Evolutionary conservation across 2,113 vertebrate genomes (phyloP), one percentile per base, ranked within the genome.

Genomic region (Aspiorhynchus laticeps): DNA sequence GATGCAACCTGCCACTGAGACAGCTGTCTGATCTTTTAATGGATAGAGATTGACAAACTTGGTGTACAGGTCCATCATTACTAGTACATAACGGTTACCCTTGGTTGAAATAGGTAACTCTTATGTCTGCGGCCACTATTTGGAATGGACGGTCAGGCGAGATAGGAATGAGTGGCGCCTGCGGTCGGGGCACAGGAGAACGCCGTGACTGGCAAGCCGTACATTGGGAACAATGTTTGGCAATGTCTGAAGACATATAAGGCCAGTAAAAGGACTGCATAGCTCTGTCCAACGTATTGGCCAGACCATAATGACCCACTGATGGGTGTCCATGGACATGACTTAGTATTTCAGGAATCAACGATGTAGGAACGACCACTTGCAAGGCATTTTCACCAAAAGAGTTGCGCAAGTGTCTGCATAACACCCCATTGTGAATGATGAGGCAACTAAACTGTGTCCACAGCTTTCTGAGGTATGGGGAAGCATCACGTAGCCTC

Each of bases 241-340:
- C 14, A 6, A 88, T 74, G 38, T 85, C 83, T 53, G 63, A 43
- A 5, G 81, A 87, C 74, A 85, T 85, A 8, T 83, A 87, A 19
- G 80, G 86, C 75, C 56, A 80, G 7, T 88, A 88, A 59, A 77
- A 84, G 17, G 46, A 59, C 21, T 3, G 21, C 1, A n/a, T 69
- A 21, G 59, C 82, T n/a, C 24, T 43, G 28, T 71, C 85, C 41
- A 80, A 43, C 6, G 76, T 86, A 71, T 86, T 86, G 12, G 76
- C n/a, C 36, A 7, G 19, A 63, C 74, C 75, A 79, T 77, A 86
- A 24, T 86, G 75, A 63, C 85, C 76, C 9, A 76, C 75, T 10
- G 75, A 26, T 9, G 85, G 85, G 74, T 79, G 85, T n/a, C 85
- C 26, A 65, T 86, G 61, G 14, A 85, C 43, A 41, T 51, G 14